Evolutionary conservation across 2,888 invertebrate genomes (phyloP).

Genomic region (Leucoma salicis): DNA sequence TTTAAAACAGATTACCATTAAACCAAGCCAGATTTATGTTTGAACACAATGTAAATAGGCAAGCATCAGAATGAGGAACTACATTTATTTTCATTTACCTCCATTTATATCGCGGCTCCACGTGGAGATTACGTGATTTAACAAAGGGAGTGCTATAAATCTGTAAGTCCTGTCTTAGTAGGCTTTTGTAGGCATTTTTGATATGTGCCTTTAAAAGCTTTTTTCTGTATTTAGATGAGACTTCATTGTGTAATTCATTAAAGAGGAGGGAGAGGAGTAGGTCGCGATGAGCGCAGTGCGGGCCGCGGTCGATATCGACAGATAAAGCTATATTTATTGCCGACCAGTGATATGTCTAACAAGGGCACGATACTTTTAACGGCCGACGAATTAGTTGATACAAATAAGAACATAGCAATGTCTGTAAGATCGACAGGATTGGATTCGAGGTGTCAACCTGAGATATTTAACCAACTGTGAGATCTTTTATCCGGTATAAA

Average conservation of each 20-base stretch:
- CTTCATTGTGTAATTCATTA: slow-evolving; percentile 83
- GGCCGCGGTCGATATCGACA: slow-evolving; percentile 75
- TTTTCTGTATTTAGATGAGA: slow-evolving; percentile 83
- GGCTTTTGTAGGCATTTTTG: slow-evolving; percentile 82
- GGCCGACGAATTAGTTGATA: slow-evolving; percentile 65
- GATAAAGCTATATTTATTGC: slow-evolving; percentile 77
- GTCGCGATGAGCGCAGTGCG: slow-evolving; percentile 60
- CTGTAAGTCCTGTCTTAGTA: slow-evolving; percentile 79
- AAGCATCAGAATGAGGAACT: slow-evolving; percentile 79
- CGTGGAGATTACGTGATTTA: slow-evolving; percentile 82
- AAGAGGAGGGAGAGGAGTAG: slow-evolving; percentile 74
- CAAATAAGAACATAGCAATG: slow-evolving; percentile 57
- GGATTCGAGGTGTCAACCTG: slow-evolving; percentile 14
- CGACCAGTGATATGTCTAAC: slow-evolving; percentile 71
- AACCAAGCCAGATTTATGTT: slow-evolving; percentile 72
- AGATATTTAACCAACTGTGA: slow-evolving; percentile 15
- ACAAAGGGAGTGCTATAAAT: slow-evolving; percentile 80
- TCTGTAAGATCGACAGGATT: slow-evolving; percentile 21
- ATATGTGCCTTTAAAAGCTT: slow-evolving; percentile 83
- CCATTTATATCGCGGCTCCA: slow-evolving; percentile 79
- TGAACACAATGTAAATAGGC: slow-evolving; percentile 74
- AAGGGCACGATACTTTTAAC: slow-evolving; percentile 70
- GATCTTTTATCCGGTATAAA: too few relatives aligned
- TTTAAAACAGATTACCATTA: slow-evolving; percentile 75
- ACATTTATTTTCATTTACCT: slow-evolving; percentile 81